Conservation (phyloP, 2,888 invertebrate genomes). For the Magallana nippona region DNA sequence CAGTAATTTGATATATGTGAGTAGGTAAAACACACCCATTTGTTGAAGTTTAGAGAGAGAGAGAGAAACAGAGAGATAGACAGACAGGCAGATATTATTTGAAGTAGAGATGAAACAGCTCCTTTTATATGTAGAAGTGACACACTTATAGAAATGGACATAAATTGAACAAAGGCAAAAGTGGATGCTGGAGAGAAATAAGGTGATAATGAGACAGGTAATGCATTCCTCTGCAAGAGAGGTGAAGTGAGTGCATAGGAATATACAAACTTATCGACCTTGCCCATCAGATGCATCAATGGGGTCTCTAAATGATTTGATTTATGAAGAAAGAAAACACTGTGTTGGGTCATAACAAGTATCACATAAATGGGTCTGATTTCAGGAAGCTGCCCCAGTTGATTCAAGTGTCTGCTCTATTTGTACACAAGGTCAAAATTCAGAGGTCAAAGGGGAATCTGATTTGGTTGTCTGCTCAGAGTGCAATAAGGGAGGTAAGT, state of each 20-base stretch:
- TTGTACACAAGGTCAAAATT: conserved; percentile 46
- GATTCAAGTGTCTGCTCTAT: conserved; percentile 41
- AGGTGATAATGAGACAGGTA: background rate
- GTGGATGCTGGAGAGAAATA: background rate
- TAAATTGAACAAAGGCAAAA: background rate
- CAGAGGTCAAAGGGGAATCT: conserved; percentile 49
- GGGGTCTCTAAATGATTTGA: no score
- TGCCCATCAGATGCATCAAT: no score
- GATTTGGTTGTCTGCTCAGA: conserved; percentile 84
- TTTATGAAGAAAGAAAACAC: background rate
- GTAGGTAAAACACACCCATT: background rate
- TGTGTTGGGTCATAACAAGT: background rate
- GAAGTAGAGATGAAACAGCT: conserved; percentile 36
- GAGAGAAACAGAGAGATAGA: no score
- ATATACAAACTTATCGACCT: no score
- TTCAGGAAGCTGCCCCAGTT: conserved; percentile 34
- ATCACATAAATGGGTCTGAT: background rate
- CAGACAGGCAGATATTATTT: no score
- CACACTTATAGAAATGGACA: background rate
- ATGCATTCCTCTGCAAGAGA: background rate
- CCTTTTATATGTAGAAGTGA: background rate
- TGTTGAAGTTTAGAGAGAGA: background rate
- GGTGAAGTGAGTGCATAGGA: no score
- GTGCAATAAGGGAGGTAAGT: conserved; percentile 83
- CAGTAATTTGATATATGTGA: background rate